Percentiles rank a stretch among this genome's conserved stretches.
Conservation (phyloP, 2,113 vertebrate species). For the Grus americana region DNA sequence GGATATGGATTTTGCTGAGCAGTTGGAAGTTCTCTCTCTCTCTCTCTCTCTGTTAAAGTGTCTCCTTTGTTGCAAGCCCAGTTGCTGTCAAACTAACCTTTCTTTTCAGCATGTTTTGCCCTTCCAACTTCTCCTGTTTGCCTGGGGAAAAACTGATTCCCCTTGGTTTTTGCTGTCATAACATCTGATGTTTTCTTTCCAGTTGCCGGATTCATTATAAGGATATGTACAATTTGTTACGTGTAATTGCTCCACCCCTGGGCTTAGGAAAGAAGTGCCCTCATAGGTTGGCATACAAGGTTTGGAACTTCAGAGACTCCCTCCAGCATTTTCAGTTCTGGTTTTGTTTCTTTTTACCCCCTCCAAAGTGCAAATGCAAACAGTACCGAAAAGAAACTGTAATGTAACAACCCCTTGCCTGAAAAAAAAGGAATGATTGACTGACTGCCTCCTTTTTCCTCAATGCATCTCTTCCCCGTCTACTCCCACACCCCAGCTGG, state of each 20-base stretch:
- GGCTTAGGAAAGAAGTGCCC: conserved; percentile 98
- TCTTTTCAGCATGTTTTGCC: background rate
- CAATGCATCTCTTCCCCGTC: conserved; percentile 28
- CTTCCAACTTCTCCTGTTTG: background rate
- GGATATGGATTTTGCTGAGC: background rate
- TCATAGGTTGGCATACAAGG: conserved; percentile 98
- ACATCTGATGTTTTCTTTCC: conserved; percentile 87
- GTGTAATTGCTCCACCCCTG: conserved; percentile 93
- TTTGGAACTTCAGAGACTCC: conserved; percentile 87
- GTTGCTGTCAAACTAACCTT: background rate
- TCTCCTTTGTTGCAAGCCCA: background rate
- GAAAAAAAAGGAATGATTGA: conserved; percentile 75
- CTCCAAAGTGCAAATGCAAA: conserved; percentile 15
- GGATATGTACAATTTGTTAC: conserved; percentile 98
- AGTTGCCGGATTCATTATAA: conserved; percentile 96
- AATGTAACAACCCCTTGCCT: conserved; percentile 78
- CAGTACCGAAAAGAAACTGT: conserved; percentile 13
- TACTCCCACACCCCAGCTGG: conserved; percentile 47
- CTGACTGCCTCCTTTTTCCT: conserved; percentile 75
- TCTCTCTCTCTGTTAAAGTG: background rate
- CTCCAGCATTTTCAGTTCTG: conserved; percentile 58
- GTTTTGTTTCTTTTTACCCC: conserved; percentile 37
- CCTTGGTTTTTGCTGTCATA: background rate
- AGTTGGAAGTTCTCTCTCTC: background rate
- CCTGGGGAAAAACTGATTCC: background rate